Percentiles rank a stretch among this genome's conserved stretches.
Evolutionary conservation across 37 sponge, comb jelly and placozoan species (phyloP).

Genomic region (Ephydatia muelleri): DNA sequence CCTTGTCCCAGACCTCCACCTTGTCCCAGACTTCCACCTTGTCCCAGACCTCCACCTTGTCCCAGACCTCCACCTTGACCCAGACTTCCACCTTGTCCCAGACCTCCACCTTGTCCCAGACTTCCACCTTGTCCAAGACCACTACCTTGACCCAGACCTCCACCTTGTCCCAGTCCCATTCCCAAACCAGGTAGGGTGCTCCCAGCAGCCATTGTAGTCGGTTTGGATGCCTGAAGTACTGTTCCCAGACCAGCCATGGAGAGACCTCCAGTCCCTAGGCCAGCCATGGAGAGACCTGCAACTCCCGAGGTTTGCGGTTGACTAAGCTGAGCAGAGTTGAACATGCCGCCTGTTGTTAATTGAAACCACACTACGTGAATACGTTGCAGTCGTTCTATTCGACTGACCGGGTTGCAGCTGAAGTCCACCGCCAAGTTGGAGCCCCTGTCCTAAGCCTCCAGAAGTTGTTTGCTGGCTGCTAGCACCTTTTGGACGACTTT

Average conservation of each 20-base stretch:
- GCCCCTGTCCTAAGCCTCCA: constrained; percentile 12
- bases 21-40: no score
- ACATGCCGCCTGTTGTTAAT: background rate
- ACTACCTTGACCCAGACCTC: background rate
- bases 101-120: background rate
- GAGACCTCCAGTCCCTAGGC: background rate
- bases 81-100: no score
- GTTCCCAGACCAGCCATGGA: background rate
- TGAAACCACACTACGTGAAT: background rate
- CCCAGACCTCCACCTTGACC: no score
- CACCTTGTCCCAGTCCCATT: background rate
- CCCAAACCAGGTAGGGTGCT: background rate
- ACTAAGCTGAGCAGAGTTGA: background rate
- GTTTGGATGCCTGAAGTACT: background rate
- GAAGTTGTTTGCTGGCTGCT: background rate
- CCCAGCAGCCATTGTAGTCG: background rate
- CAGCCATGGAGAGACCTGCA: background rate
- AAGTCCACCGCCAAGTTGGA: constrained; percentile 38
- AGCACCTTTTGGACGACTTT: background rate
- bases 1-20: no score
- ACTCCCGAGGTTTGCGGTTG: background rate
- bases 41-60: no score
- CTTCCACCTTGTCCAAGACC: background rate
- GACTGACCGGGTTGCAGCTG: constrained; percentile 14
- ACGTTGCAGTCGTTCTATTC: background rate